Conservation (phyloP, 2,113 vertebrate species). For the Electrona antarctica region DNA sequence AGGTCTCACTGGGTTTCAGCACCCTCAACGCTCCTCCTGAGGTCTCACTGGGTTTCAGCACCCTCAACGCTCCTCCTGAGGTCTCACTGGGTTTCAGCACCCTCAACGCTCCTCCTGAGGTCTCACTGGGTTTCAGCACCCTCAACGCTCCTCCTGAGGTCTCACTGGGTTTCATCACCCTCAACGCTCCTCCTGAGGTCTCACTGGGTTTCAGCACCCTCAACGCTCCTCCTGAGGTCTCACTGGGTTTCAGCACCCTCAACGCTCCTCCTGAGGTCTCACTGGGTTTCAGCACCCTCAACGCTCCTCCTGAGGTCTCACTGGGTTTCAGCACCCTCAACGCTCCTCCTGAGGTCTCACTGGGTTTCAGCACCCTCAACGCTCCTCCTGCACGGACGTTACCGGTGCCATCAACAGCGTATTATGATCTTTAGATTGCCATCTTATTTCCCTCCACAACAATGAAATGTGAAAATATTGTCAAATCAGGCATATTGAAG, state of each 20-base stretch:
- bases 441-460: too few species aligned
- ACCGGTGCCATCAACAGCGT: too few species aligned
- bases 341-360: slow-evolving; percentile 74
- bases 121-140: slow-evolving; percentile 66
- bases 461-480: too few species aligned
- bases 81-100: slow-evolving; percentile 68
- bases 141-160: slow-evolving; percentile 73
- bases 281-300: slow-evolving; percentile 59
- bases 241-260: slow-evolving; percentile 58
- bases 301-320: slow-evolving; percentile 75
- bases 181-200: slow-evolving; percentile 75
- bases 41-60: slow-evolving; percentile 69
- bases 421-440: too few species aligned
- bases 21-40: slow-evolving; percentile 67
- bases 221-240: slow-evolving; percentile 76
- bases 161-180: slow-evolving; percentile 63
- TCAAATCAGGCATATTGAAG: too few species aligned
- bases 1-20: slow-evolving; percentile 70
- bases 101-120: slow-evolving; percentile 71
- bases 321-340: slow-evolving; percentile 60
- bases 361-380: slow-evolving; percentile 59
- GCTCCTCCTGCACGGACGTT: too few species aligned
- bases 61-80: slow-evolving; percentile 69
- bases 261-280: slow-evolving; percentile 76
- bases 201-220: slow-evolving; percentile 61